Percentiles rank a stretch among this genome's conserved stretches.
Conservation (phyloP, 2,888 invertebrate genomes). For the Dasypogon diadema region DNA sequence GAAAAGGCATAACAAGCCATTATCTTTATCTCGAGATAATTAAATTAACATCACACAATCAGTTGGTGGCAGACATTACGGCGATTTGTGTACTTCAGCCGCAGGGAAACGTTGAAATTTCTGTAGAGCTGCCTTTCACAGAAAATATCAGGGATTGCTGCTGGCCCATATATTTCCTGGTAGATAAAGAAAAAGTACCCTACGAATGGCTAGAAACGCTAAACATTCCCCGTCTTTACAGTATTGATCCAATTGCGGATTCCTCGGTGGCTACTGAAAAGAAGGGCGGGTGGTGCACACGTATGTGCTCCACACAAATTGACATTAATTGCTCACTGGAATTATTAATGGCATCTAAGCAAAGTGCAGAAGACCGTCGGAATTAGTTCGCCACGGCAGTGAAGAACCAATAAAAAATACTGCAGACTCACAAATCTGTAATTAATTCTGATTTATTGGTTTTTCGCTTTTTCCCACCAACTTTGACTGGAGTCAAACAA, state of each 20-base stretch:
- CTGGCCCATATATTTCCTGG: background rate
- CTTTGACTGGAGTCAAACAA: background rate
- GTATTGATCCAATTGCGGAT: slow-evolving; percentile 1
- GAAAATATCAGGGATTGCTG: background rate
- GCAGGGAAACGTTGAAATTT: background rate
- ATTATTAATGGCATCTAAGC: slow-evolving; percentile 30
- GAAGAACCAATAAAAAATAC: slow-evolving; percentile 37
- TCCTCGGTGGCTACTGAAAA: background rate
- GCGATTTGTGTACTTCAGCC: slow-evolving; percentile 33
- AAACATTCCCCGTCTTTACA: background rate
- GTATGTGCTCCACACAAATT: slow-evolving; percentile 12
- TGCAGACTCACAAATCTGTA: slow-evolving; percentile 54
- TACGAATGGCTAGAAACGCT: background rate
- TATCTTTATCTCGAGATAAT: slow-evolving; percentile 52
- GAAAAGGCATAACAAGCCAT: slow-evolving; percentile 45
- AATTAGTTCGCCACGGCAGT: background rate
- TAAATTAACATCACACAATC: slow-evolving; percentile 54
- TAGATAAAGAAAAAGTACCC: background rate
- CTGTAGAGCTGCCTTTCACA: background rate
- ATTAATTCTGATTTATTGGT: slow-evolving; percentile 54
- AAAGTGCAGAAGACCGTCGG: slow-evolving; percentile 21
- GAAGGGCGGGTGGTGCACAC: background rate
- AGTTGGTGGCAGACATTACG: slow-evolving; percentile 38
- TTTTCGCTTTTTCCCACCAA: slow-evolving; percentile 11
- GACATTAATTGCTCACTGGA: slow-evolving; percentile 38